Base-by-base conservation (phyloP, 1,140 invertebrate genomes). In the Drosophila busckii region DNA sequence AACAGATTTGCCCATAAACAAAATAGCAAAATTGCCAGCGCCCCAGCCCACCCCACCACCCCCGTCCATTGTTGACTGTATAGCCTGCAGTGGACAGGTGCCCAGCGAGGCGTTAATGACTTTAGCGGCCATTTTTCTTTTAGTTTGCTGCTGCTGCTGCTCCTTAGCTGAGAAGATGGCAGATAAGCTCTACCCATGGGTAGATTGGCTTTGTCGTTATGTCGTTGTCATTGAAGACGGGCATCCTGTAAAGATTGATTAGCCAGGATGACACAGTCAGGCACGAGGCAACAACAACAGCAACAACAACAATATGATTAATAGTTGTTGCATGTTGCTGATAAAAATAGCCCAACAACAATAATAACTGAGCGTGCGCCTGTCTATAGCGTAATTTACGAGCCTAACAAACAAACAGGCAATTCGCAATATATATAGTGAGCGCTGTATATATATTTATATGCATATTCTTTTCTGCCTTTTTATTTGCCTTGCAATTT, bases 121-220 rank as follows among this genome's bases (percentile, higher is more conserved):
- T 80, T 80, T 80, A 78, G 54, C 71, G 66, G 62, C 67, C 71
- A 76, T 76, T 78, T 76, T 76, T 76, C 71, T 76, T 76, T 28
- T 29, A 15, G 13, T 19, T 32, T 40, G 61, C 42, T 45, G 28
- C 23, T 1, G 40, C 20, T 46, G 69, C 40, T 20, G 16, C n/a
- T n/a, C n/a, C n/a, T n/a, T n/a, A n/a, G 26, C 32, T 34, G 26
- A 12, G 8, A 9, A 13, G 22, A 17, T 22, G 10, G 19, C 8
- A 6, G 7, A 29, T 13, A n/a, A 25, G 44, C 17, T 15, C n/a
- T n/a, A n/a, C n/a, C n/a, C n/a, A 17, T 8, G 20, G 23, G 38
- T 52, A 78, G 70, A 78, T 76, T 75, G 70, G 60, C 63, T 45
- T 62, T 78, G 73, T 35, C 46, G 22, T 25, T 58, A n/a, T n/a